Evolutionary conservation across 2,888 invertebrate genomes (phyloP).

Genomic region (Cantharis nigra): DNA sequence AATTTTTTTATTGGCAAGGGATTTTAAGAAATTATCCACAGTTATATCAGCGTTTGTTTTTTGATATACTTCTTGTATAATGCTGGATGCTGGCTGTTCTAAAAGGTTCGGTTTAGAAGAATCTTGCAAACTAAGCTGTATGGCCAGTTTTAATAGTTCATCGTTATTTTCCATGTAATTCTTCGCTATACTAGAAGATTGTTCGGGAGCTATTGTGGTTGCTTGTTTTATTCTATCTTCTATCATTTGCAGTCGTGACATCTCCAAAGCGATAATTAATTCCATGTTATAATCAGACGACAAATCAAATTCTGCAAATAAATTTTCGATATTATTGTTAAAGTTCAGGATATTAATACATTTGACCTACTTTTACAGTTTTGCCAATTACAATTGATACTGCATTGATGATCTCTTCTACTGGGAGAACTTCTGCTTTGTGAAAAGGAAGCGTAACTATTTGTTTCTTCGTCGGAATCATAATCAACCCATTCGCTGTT

Average conservation of each 20-base stretch:
- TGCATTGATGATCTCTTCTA: constrained; percentile 60
- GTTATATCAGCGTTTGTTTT: constrained; percentile 58
- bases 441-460: constrained; percentile 43
- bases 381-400: constrained; percentile 55
- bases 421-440: constrained; percentile 42
- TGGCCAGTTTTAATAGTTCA: constrained; percentile 59
- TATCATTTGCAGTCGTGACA: constrained; percentile 70
- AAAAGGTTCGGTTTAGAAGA: constrained; percentile 41
- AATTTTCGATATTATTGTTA: neutral
- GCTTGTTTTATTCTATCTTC: constrained; percentile 62
- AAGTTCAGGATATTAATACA: neutral
- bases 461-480: constrained; percentile 59
- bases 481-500: constrained; percentile 67
- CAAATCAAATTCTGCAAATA: constrained; percentile 28
- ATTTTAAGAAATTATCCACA: constrained; percentile 60
- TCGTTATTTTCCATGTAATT: constrained; percentile 53
- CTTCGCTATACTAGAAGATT: constrained; percentile 52
- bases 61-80: constrained; percentile 41
- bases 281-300: constrained; percentile 64
- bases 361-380: constrained; percentile 49
- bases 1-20: constrained; percentile 56
- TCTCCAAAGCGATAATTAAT: constrained; percentile 67
- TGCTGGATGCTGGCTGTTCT: constrained; percentile 29
- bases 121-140: constrained; percentile 60
- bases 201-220: constrained; percentile 45